Conservation (phyloP, 2,113 vertebrate species). For the Python bivittatus region DNA sequence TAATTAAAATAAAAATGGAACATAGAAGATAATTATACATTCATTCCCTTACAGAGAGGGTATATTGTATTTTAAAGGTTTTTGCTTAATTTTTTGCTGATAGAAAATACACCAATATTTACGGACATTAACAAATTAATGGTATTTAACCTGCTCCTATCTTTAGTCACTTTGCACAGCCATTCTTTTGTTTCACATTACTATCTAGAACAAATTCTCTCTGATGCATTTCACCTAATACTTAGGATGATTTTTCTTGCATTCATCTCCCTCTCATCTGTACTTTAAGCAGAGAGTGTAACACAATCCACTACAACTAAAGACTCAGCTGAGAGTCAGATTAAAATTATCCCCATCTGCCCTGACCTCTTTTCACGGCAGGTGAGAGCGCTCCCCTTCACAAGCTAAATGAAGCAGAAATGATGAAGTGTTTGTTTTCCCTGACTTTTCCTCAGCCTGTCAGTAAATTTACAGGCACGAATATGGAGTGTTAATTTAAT, state of each 20-base stretch:
- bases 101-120: neutral
- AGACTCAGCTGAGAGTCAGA: constrained; percentile 73
- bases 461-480: constrained; percentile 79
- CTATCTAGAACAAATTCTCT: constrained; percentile 44
- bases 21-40: neutral
- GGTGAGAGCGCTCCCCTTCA: constrained; percentile 82
- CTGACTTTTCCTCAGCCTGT: constrained; percentile 79
- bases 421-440: constrained; percentile 89
- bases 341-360: constrained; percentile 74
- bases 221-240: constrained; percentile 48
- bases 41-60: fast-evolving
- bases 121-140: constrained; percentile 1
- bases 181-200: constrained; percentile 17
- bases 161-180: constrained; percentile 43
- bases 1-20: neutral
- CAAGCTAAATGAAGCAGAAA: constrained; percentile 86
- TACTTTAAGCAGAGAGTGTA: constrained; percentile 66
- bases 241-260: constrained; percentile 65
- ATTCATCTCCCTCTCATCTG: constrained; percentile 72
- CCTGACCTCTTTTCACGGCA: constrained; percentile 78
- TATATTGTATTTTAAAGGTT: neutral
- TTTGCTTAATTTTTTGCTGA: neutral
- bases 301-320: constrained; percentile 70
- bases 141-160: constrained; percentile 50
- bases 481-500: constrained; percentile 88